Evolutionary conservation across 2,797 vertebrate genomes (phyloP).

Genomic region (Mastacembelus armatus): DNA sequence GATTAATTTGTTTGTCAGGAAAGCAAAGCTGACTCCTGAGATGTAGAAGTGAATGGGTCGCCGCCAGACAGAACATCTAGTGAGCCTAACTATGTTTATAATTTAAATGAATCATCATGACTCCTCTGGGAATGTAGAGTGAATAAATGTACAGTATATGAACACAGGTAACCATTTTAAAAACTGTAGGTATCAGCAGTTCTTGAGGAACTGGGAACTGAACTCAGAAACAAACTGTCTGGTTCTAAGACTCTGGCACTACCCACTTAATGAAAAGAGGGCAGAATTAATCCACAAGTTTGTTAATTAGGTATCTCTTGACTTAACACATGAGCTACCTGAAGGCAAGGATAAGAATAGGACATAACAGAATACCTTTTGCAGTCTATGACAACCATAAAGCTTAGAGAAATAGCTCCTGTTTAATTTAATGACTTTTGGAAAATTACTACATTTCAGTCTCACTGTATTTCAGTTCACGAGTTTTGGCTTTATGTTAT

Average conservation of each 20-base stretch:
- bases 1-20: slow-evolving; percentile 45
- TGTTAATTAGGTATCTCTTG: slow-evolving; percentile 81
- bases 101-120: slow-evolving; percentile 61
- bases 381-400: slow-evolving; percentile 68
- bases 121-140: slow-evolving; percentile 50
- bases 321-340: slow-evolving; percentile 80
- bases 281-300: slow-evolving; percentile 73
- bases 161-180: slow-evolving; percentile 54
- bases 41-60: slow-evolving; percentile 34
- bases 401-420: slow-evolving; percentile 75
- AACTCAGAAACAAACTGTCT: slow-evolving; percentile 42
- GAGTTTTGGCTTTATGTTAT: slow-evolving; percentile 46
- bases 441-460: slow-evolving; percentile 72
- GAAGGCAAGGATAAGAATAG: slow-evolving; percentile 82
- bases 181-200: slow-evolving; percentile 30
- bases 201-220: slow-evolving; percentile 34
- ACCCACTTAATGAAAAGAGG: slow-evolving; percentile 71
- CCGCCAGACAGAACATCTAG: slow-evolving; percentile 48
- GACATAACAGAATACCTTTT: slow-evolving; percentile 71
- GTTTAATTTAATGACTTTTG: slow-evolving; percentile 76
- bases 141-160: slow-evolving; percentile 63
- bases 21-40: slow-evolving; percentile 39
- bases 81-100: slow-evolving; percentile 55
- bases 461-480: slow-evolving; percentile 64
- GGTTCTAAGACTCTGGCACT: slow-evolving; percentile 43